Conservation (phyloP, 2,888 invertebrate genomes). For the Ormyrus labotus region DNA sequence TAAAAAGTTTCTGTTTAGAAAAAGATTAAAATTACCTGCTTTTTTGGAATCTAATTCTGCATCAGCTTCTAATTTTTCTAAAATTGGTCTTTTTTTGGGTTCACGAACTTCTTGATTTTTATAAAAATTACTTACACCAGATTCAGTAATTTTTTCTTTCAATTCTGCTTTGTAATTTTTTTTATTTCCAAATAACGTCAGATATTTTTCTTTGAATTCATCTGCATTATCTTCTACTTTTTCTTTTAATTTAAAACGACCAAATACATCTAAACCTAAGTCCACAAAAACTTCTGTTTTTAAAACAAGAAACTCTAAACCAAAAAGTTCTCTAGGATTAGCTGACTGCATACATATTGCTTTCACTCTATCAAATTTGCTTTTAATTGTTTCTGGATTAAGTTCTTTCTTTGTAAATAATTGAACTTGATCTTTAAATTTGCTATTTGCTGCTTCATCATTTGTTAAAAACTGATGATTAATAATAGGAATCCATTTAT, state of each 20-base stretch:
- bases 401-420: slow-evolving; percentile 71
- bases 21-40: slow-evolving; percentile 29
- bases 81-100: slow-evolving; percentile 63
- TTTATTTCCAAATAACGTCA: slow-evolving; percentile 60
- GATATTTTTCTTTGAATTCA: slow-evolving; percentile 67
- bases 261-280: slow-evolving; percentile 68
- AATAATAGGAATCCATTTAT: slow-evolving; percentile 69
- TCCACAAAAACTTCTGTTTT: slow-evolving; percentile 69
- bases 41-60: slow-evolving; percentile 60
- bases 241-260: slow-evolving; percentile 69
- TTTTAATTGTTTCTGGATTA: slow-evolving; percentile 66
- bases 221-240: slow-evolving; percentile 54
- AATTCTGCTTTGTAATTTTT: slow-evolving; percentile 65
- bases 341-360: slow-evolving; percentile 73
- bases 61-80: slow-evolving; percentile 65
- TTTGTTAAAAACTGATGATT: slow-evolving; percentile 71
- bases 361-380: slow-evolving; percentile 70
- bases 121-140: slow-evolving; percentile 61
- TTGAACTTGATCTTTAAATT: slow-evolving; percentile 71
- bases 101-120: slow-evolving; percentile 64
- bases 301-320: slow-evolving; percentile 67
- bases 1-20: not conserved
- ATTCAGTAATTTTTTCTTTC: slow-evolving; percentile 63
- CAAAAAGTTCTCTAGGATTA: slow-evolving; percentile 70
- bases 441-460: slow-evolving; percentile 69